Base-by-base conservation (phyloP, 2,888 invertebrate genomes). In the Dermolepida albohirtum region DNA sequence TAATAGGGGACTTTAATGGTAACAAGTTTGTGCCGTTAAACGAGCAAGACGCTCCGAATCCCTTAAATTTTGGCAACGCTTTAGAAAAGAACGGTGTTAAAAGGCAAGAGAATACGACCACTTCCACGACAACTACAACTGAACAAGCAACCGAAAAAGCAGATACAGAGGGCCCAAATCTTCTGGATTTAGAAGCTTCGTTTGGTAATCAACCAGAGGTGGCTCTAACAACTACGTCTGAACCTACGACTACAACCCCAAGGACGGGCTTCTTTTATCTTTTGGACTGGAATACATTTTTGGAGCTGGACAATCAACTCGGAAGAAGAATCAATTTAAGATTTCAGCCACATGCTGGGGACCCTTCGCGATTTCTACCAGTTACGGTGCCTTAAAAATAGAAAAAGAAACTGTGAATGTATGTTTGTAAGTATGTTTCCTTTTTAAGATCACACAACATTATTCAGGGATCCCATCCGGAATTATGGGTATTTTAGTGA, bases 201-300 rank as follows among this genome's bases (percentile, higher is more conserved):
- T 94, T 94, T 76, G 92, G 91, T 39, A 91, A 90, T 22, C 85
- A 85, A 49, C 87, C 89, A 1, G 80, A 82, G 70, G 86, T 86
- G 0, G 86, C 75, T 6, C 84, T 82, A 1, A 55, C 65, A 5
- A 79, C 84, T 44, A 86, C 86, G 11, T 87, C 89, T 0, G 89
- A 90, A 75, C 87, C 89, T 2, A 86, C 86, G 12, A 90, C 92
- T 5, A 87, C 90, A 0, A 89, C 89, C 43, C 87, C 87, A 74
- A 89, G 88, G 75, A 93, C 90, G 69, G 95, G 94, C 0, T 90
- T 94, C 73, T 95, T 94, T 79, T 94, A 94, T 84, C 87, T 94
- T 78, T 85, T 93, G 6, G 95, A 95, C 78, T 94, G 94, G 93
- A 94, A 95, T 78, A 89, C 91, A 64, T 95, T 95, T 78, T 85